Conservation (phyloP, 2,797 vertebrate species). For the Sphaeramia orbicularis region DNA sequence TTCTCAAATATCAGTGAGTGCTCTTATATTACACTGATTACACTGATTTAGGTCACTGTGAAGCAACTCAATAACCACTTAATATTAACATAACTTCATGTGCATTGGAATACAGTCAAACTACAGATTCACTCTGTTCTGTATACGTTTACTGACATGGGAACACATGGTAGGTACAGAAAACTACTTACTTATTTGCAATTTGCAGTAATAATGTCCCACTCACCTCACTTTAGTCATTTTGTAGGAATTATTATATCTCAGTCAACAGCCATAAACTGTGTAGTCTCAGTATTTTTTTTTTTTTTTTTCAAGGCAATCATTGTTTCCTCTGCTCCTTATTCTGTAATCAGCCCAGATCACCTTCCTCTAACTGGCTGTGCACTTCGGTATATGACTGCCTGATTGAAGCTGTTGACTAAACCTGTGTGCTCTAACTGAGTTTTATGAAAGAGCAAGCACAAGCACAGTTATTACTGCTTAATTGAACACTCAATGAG, state of each 20-base stretch:
- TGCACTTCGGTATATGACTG: not conserved
- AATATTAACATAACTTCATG: slow-evolving; percentile 4
- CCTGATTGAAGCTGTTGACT: slow-evolving; percentile 52
- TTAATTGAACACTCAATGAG: slow-evolving; percentile 53
- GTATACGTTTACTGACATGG: too few species aligned
- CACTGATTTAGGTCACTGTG: slow-evolving; percentile 30
- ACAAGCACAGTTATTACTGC: slow-evolving; percentile 52
- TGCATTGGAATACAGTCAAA: too few species aligned
- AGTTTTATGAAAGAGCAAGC: slow-evolving; percentile 18
- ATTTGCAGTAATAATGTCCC: too few species aligned
- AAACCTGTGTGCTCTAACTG: slow-evolving; percentile 33
- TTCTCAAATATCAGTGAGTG: slow-evolving; percentile 49
- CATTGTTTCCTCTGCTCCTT: slow-evolving; percentile 28
- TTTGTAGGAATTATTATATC: too few species aligned
- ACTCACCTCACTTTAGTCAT: too few species aligned
- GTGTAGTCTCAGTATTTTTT: slow-evolving; percentile 9
- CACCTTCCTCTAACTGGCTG: slow-evolving; percentile 3
- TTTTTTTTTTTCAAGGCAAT: not conserved
- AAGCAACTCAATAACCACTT: slow-evolving; percentile 7
- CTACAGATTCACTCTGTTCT: too few species aligned
- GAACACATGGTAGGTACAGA: too few species aligned
- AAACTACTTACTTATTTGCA: too few species aligned
- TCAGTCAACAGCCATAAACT: too few species aligned
- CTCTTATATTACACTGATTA: not conserved
- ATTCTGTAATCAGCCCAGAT: slow-evolving; percentile 35